These are phyloP conservation scores for Thaumetopoea pityocampa DNA, from an alignment of 1,140 invertebrate genomes.

Conservation along the genomic window DNA sequence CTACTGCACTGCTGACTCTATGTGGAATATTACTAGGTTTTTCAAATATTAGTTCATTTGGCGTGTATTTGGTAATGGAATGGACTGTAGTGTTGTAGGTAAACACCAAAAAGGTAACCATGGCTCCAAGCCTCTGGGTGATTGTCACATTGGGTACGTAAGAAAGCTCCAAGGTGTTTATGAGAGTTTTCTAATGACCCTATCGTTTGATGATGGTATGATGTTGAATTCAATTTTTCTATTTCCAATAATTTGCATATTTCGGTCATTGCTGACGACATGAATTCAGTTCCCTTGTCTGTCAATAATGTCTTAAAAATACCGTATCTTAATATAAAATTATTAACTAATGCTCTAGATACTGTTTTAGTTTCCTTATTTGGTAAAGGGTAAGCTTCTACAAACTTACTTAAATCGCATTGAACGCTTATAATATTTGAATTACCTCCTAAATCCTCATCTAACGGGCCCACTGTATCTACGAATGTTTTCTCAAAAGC, in stretches of 20 bases:
- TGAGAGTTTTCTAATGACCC: slow-evolving; percentile 20
- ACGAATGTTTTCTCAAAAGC: slow-evolving; percentile 25
- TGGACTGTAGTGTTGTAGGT: slow-evolving; percentile 4
- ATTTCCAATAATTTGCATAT: slow-evolving; percentile 12
- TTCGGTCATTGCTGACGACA: slow-evolving; percentile 15
- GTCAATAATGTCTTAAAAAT: slow-evolving; percentile 4
- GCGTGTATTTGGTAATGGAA: background rate
- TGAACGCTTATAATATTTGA: slow-evolving; percentile 26
- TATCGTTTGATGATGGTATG: slow-evolving; percentile 21
- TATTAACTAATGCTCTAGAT: slow-evolving; percentile 22
- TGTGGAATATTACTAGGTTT: background rate
- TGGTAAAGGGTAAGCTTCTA: slow-evolving; percentile 23
- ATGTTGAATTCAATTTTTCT: slow-evolving; percentile 5
- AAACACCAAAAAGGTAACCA: slow-evolving; percentile 20
- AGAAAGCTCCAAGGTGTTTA: slow-evolving; percentile 14
- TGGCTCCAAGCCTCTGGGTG: slow-evolving; percentile 8
- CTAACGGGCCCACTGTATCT: slow-evolving; percentile 21
- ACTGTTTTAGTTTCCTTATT: slow-evolving; percentile 16
- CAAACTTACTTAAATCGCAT: slow-evolving; percentile 25
- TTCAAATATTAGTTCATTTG: slow-evolving; percentile 7
- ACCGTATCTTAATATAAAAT: slow-evolving; percentile 24
- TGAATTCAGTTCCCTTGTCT: slow-evolving; percentile 17
- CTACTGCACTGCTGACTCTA: slow-evolving; percentile 3
- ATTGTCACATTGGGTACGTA: slow-evolving; percentile 16
- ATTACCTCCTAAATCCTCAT: slow-evolving; percentile 18